These are phyloP conservation scores for Abrostola triplasia DNA, from an alignment of 2,888 invertebrate genomes.

Conservation along the genomic window DNA sequence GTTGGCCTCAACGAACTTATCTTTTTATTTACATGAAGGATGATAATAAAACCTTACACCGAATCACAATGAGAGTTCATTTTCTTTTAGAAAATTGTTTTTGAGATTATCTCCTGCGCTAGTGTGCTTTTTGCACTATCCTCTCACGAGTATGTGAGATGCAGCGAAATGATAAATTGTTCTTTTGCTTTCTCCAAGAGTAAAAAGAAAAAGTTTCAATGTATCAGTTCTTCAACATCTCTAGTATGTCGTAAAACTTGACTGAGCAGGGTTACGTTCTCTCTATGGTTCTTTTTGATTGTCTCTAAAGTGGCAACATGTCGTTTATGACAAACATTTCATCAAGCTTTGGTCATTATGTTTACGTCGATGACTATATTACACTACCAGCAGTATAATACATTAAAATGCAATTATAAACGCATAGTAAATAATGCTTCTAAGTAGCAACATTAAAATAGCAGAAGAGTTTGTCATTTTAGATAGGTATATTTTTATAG, in stretches of 20 bases:
- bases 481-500: too few species aligned
- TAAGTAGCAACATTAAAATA: too few species aligned
- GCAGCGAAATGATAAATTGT: slow-evolving; percentile 41
- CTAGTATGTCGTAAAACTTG: slow-evolving; percentile 7
- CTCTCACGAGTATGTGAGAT: slow-evolving; percentile 39
- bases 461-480: too few species aligned
- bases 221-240: slow-evolving; percentile 9
- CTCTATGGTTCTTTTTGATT: neutral
- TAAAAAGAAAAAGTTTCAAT: slow-evolving; percentile 7
- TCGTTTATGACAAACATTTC: neutral
- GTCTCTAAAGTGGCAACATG: slow-evolving; percentile 4
- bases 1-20: slow-evolving; percentile 34
- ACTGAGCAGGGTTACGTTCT: neutral
- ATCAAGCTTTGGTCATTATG: neutral
- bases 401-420: too few species aligned
- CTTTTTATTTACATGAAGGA: slow-evolving; percentile 52
- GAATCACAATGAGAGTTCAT: slow-evolving; percentile 46
- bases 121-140: slow-evolving; percentile 36
- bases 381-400: too few species aligned
- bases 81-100: slow-evolving; percentile 56
- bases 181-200: slow-evolving; percentile 12
- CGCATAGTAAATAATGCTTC: too few species aligned
- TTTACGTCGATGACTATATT: neutral
- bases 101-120: slow-evolving; percentile 40
- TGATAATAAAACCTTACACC: slow-evolving; percentile 51